A percentile compares a stretch with the other conserved stretches of the same genome.
These are phyloP conservation scores for Glareola pratincola DNA, from an alignment of 2,113 vertebrate genomes.

Conservation along the genomic window DNA sequence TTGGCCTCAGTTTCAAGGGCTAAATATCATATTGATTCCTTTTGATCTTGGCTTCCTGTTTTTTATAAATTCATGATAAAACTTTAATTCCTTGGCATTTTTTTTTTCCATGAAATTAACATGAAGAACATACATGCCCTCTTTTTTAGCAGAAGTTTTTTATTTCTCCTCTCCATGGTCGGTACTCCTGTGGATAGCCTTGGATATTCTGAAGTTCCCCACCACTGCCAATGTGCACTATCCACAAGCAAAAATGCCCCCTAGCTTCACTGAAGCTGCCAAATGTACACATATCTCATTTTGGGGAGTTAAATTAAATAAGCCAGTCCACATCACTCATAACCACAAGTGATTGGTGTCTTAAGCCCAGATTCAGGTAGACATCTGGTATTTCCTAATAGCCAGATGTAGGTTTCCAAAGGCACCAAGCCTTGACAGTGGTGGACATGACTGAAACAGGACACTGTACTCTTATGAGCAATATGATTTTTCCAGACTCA, in stretches of 20 bases:
- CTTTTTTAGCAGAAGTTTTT: not conserved
- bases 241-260: not conserved
- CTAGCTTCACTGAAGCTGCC: not conserved
- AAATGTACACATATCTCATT: not conserved
- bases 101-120: not conserved
- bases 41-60: not conserved
- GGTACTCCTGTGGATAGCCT: not conserved
- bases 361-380: not conserved
- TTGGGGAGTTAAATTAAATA: not conserved
- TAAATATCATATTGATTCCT: not conserved
- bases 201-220: not conserved
- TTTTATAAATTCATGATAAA: not conserved
- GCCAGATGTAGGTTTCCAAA: not conserved
- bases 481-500: not conserved
- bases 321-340: not conserved
- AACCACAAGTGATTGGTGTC: not conserved
- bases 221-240: not conserved
- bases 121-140: not conserved
- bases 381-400: not conserved
- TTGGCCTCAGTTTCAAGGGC: not conserved
- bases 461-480: not conserved
- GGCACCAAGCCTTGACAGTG: not conserved
- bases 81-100: not conserved
- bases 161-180: not conserved
- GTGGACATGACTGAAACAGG: not conserved